Conservation (phyloP, 2,113 vertebrate genomes). For the Ameiurus melas region DNA sequence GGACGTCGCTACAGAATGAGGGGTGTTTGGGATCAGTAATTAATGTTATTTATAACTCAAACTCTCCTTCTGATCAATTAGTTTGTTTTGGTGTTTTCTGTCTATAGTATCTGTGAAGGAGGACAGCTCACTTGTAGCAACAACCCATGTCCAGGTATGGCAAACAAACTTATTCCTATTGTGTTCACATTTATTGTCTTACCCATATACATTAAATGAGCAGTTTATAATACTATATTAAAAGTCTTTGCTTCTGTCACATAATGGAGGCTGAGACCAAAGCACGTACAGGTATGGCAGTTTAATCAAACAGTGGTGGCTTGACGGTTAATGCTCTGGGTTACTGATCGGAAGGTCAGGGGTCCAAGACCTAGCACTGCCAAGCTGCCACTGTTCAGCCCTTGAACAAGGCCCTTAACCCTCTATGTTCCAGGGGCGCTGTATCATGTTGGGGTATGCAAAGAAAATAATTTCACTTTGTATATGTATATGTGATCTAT, state of each 20-base stretch:
- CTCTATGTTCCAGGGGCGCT: too few relatives aligned
- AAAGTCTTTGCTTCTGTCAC: neutral
- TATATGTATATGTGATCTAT: too few relatives aligned
- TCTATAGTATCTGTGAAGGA: conserved; percentile 76
- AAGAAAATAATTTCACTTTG: too few relatives aligned
- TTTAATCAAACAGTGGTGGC: too few relatives aligned
- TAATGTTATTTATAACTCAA: neutral
- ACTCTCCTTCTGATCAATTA: neutral
- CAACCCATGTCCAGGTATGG: conserved; percentile 75
- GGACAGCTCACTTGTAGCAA: conserved; percentile 77
- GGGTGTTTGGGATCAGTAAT: neutral
- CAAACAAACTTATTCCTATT: neutral
- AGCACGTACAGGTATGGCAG: too few relatives aligned
- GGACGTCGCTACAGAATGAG: conserved; percentile 28
- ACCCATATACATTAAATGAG: neutral
- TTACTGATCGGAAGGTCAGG: too few relatives aligned
- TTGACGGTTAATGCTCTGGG: too few relatives aligned
- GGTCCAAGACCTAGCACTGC: too few relatives aligned
- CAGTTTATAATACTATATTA: neutral
- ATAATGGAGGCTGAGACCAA: too few relatives aligned
- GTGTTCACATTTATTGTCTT: neutral
- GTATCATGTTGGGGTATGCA: too few relatives aligned
- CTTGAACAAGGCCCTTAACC: too few relatives aligned
- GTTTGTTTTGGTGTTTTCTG: conserved; percentile 13
- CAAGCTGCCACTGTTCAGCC: too few relatives aligned